phyloP scores from a whole-genome alignment of 2,113 vertebrate species.

The Eurypyga helias region DNA sequence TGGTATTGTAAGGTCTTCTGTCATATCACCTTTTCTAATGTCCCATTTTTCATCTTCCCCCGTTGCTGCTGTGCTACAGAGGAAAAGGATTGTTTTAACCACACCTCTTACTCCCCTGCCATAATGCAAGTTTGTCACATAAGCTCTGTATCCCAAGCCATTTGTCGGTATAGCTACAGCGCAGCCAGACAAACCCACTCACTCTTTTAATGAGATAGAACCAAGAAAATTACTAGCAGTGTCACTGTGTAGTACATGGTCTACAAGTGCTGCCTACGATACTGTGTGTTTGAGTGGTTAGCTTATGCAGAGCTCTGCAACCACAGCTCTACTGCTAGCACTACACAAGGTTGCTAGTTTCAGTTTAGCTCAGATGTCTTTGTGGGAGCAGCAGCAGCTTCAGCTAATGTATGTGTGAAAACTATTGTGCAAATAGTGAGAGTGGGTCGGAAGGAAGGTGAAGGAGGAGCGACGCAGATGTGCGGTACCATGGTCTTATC shows the following conservation, averaged over 20 bases:
- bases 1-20: background rate
- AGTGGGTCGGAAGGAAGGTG: background rate
- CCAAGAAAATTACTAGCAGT: conserved; percentile 13
- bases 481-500: background rate
- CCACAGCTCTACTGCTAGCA: background rate
- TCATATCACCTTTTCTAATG: background rate
- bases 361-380: background rate
- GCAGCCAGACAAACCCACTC: conserved; percentile 17
- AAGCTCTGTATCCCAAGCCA: background rate
- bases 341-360: background rate
- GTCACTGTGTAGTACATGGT: conserved; percentile 32
- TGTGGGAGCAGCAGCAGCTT: conserved; percentile 40
- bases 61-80: background rate
- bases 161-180: background rate
- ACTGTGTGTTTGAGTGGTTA: conserved; percentile 27
- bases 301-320: conserved; percentile 37
- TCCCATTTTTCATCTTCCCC: background rate
- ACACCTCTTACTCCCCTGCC: background rate
- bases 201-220: conserved; percentile 19
- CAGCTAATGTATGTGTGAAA: conserved; percentile 17
- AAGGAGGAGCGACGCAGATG: background rate
- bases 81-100: background rate
- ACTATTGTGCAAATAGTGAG: background rate
- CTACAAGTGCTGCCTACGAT: conserved; percentile 38
- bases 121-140: background rate